Evolutionary conservation across 2,797 vertebrate species (phyloP), one percentile per base, ranked within the genome.

Genomic region (Chelonia mydas): DNA sequence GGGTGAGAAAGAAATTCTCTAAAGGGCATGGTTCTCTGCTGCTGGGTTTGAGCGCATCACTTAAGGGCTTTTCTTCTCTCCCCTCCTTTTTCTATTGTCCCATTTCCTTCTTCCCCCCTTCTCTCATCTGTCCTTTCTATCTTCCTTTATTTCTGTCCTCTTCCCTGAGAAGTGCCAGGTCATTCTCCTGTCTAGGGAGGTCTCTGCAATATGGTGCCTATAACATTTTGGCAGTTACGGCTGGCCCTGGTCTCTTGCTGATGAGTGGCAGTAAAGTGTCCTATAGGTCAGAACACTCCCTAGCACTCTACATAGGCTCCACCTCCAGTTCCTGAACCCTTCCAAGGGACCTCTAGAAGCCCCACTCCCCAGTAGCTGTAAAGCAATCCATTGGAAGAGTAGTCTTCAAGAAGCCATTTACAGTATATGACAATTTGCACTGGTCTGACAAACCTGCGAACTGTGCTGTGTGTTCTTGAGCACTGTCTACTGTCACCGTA

Each of bases 361-460:
- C 80, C 28, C 49, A 1, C 31, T 8, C 65, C 2, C 41, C 55
- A 27, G 53, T 51, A 53, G 9, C 27, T n/a, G 57, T 61, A 79
- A 17, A 0, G 2, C 78, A 11, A 84, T 4, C 2, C 57, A 54
- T 21, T 2, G 23, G 49, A 51, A 33, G 2, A 47, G 9, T 47
- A 59, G 76, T 61, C 19, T 7, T 7, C 25, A 65, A 31, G 57
- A 78, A 81, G 8, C 15, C 19, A 41, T 23, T 53, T 86, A 47
- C 65, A 47, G 5, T 65, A 74, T 53, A 51, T 90, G 27, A 85
- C 45, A 50, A 72, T 27, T 50, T 0, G 1, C 0, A 1, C 4
- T 25, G 21, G n/a, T 72, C 37, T 16, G 61, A 0, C 0, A 81
- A 74, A 17, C 9, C 27, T 72, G 49, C 5, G 27, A 88, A n/a